Conservation (phyloP, 2,888 invertebrate genomes). For the Hetaerina titia region DNA sequence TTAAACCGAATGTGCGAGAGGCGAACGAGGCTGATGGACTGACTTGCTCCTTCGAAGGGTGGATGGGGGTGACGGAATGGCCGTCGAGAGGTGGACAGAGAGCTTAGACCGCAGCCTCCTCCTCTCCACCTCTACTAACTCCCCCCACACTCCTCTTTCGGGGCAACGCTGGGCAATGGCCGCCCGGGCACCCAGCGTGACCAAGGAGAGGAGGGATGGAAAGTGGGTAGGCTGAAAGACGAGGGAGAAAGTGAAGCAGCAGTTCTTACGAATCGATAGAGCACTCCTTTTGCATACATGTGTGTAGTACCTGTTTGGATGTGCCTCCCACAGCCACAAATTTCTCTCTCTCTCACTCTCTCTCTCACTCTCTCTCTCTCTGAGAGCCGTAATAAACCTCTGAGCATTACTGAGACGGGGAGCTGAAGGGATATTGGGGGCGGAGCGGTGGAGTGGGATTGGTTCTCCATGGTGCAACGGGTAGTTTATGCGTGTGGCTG, state of each 20-base stretch:
- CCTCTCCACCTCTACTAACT: not conserved
- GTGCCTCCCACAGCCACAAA: not conserved
- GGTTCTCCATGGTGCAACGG: not conserved
- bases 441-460: not conserved
- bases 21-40: not conserved
- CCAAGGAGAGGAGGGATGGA: not conserved
- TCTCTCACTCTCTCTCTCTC: not conserved
- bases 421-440: not conserved
- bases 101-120: no score
- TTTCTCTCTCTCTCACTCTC: not conserved
- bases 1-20: not conserved
- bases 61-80: not conserved
- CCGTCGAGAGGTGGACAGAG: not conserved
- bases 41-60: not conserved
- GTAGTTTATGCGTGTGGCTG: not conserved
- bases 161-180: not conserved
- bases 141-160: not conserved
- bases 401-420: not conserved
- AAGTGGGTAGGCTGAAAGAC: not conserved
- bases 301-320: not conserved
- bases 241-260: constrained; percentile 9
- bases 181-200: not conserved
- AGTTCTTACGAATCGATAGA: constrained; percentile 38
- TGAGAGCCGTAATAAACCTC: not conserved
- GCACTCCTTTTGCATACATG: not conserved